phyloP scores from a whole-genome alignment of 1,140 invertebrate genomes.

The Drosophila busckii region DNA sequence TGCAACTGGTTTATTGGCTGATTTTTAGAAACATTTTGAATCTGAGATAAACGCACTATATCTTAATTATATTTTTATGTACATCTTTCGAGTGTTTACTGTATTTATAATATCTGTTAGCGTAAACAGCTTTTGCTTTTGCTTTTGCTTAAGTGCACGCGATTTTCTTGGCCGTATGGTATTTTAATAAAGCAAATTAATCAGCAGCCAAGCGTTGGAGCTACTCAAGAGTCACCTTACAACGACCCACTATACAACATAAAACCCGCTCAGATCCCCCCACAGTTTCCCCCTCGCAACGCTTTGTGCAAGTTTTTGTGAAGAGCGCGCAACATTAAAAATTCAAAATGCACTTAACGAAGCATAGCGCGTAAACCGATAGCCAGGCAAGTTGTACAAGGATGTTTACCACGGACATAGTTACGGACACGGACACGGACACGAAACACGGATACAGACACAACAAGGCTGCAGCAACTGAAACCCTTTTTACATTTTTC shows the following conservation, averaged over 20 bases:
- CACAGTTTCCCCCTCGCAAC: conserved; percentile 15
- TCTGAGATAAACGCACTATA: no score
- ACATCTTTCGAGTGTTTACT: no score
- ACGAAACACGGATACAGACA: not conserved
- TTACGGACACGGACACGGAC: no score
- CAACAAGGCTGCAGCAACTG: conserved; percentile 1
- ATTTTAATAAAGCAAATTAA: conserved; percentile 75
- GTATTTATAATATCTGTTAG: conserved; percentile 64
- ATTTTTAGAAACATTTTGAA: no score
- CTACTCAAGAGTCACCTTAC: conserved; percentile 15
- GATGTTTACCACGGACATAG: conserved; percentile 38
- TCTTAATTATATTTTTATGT: no score
- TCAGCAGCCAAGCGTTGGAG: conserved; percentile 31
- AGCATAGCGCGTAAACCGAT: conserved; percentile 74
- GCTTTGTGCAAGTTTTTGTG: conserved; percentile 38
- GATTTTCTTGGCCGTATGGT: conserved; percentile 53
- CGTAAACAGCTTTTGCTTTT: conserved; percentile 34
- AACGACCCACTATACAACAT: not conserved
- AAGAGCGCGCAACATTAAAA: conserved; percentile 60
- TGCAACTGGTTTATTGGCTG: no score
- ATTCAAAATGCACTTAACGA: conserved; percentile 76
- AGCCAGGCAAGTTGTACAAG: conserved; percentile 35
- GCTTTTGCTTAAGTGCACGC: conserved; percentile 15
- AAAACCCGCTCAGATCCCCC: not conserved
- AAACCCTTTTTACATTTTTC: conserved; percentile 35